These are phyloP conservation scores for Coregonus suidteri DNA, from an alignment of 2,797 vertebrate genomes.

Conservation along the genomic window DNA sequence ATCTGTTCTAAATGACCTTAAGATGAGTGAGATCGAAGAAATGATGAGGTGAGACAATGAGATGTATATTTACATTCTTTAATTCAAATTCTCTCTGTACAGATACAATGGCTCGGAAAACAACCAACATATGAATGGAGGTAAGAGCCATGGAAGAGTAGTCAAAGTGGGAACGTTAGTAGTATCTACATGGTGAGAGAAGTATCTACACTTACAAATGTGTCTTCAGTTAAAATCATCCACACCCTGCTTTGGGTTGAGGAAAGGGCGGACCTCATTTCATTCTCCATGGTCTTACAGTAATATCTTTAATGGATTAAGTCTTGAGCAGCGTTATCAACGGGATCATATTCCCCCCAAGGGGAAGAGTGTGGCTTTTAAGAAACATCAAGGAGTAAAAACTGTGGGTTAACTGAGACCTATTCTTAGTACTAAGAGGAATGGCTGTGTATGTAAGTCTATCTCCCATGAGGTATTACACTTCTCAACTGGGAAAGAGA, in stretches of 20 bases:
- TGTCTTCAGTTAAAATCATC: background rate
- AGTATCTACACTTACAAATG: background rate
- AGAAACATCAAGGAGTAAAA: background rate
- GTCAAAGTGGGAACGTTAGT: slow-evolving; percentile 4
- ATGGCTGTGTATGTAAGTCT: background rate
- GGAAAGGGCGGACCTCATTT: background rate
- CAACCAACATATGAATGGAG: slow-evolving; percentile 6
- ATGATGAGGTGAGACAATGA: slow-evolving; percentile 39
- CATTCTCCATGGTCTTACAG: background rate
- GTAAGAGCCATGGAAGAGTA: slow-evolving; percentile 8
- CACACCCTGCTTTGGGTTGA: background rate
- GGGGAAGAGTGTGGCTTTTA: slow-evolving; percentile 1
- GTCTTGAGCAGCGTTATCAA: background rate
- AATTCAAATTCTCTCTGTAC: slow-evolving; percentile 34
- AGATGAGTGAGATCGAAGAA: background rate
- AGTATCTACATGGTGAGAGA: slow-evolving; percentile 31
- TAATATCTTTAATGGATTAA: background rate
- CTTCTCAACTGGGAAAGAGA: slow-evolving; percentile 16
- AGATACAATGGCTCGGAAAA: slow-evolving; percentile 26
- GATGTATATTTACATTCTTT: slow-evolving; percentile 50
- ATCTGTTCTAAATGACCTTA: background rate
- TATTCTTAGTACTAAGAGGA: background rate
- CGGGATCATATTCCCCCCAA: background rate
- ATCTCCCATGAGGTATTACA: slow-evolving; percentile 31
- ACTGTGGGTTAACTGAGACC: background rate